Conservation (phyloP, 2,888 invertebrate species). For the Belgica antarctica region DNA sequence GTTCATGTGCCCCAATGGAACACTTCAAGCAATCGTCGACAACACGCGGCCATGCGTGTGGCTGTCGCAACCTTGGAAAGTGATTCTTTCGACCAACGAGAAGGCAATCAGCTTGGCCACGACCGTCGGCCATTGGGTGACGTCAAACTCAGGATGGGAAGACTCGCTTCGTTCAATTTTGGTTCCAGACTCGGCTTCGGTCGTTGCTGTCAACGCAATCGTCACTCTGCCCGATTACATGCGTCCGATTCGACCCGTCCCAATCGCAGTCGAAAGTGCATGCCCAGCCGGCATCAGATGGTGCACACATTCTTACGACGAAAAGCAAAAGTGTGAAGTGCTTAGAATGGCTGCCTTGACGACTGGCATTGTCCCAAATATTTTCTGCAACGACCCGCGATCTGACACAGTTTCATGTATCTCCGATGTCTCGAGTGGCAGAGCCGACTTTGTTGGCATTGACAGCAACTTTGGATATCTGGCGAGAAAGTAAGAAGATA, state of each 20-base stretch:
- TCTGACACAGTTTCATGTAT: constrained; percentile 59
- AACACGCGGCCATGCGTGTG: constrained; percentile 59
- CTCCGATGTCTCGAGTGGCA: constrained; percentile 56
- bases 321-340: constrained; percentile 64
- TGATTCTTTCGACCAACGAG: constrained; percentile 53
- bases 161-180: constrained; percentile 47
- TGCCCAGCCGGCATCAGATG: constrained; percentile 55
- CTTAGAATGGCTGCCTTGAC: constrained; percentile 58
- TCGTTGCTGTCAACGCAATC: constrained; percentile 18
- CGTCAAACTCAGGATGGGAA: constrained; percentile 45
- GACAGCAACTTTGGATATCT: constrained; percentile 65
- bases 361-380: constrained; percentile 61
- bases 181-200: constrained; percentile 39
- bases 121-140: constrained; percentile 39
- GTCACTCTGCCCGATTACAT: not conserved
- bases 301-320: constrained; percentile 60
- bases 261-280: constrained; percentile 40
- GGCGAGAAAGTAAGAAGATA: constrained; percentile 64
- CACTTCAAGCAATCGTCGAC: constrained; percentile 46
- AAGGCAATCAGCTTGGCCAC: constrained; percentile 44
- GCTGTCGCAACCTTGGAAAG: constrained; percentile 63
- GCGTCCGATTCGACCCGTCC: constrained; percentile 47
- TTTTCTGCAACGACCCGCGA: constrained; percentile 58
- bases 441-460: constrained; percentile 61
- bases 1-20: constrained; percentile 52